Percentiles rank a stretch among this genome's conserved stretches.
Evolutionary conservation across 1,140 invertebrate species (phyloP).

Genomic region (Calycopis cecrops): DNA sequence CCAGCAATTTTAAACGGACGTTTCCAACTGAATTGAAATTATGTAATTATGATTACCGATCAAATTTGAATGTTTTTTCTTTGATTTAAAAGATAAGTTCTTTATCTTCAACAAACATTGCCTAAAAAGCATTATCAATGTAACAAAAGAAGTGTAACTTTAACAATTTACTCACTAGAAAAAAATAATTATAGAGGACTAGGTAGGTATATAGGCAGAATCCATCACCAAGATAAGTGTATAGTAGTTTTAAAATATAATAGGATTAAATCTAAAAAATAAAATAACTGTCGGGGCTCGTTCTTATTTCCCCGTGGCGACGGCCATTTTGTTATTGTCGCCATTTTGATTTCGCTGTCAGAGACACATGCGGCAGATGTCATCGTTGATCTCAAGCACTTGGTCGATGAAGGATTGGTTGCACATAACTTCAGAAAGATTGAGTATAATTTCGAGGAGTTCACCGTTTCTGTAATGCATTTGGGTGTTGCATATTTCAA

Average conservation of each 20-base stretch:
- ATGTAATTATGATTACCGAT: no score
- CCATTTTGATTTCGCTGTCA: slow-evolving; percentile 39
- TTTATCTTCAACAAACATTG: no score
- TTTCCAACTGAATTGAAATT: no score
- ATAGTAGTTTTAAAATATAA: slow-evolving; percentile 21
- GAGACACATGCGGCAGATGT: slow-evolving; percentile 78
- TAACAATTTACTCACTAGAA: slow-evolving; percentile 1
- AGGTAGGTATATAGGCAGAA: neutral
- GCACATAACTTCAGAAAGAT: slow-evolving; percentile 80
- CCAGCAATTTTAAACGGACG: no score
- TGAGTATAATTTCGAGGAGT: slow-evolving; percentile 77
- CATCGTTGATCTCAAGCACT: slow-evolving; percentile 84
- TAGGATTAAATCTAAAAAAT: slow-evolving; percentile 19
- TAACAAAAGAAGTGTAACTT: neutral
- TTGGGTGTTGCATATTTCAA: slow-evolving; percentile 81
- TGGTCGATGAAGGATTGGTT: slow-evolving; percentile 84
- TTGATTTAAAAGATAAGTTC: no score
- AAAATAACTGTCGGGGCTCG: slow-evolving; percentile 21
- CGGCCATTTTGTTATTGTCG: slow-evolving; percentile 42
- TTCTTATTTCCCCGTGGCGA: slow-evolving; percentile 6
- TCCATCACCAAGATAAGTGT: slow-evolving; percentile 14
- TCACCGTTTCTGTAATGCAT: slow-evolving; percentile 80
- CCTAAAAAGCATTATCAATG: neutral
- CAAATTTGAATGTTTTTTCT: no score
- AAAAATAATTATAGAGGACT: slow-evolving; percentile 5